Conservation (phyloP, 2,888 invertebrate species). For the Pollenia labialis region DNA sequence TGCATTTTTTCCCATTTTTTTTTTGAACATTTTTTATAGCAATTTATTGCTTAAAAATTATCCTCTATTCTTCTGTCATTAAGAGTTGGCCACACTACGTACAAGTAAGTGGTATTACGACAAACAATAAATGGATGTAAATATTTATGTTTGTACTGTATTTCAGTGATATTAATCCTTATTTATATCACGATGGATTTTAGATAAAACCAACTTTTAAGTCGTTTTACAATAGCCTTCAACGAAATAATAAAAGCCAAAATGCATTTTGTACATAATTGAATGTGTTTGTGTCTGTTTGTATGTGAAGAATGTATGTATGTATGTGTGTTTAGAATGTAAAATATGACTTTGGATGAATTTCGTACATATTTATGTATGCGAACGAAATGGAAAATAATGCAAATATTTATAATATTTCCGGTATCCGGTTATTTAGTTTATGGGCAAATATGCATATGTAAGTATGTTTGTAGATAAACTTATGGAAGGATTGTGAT, state of each 20-base stretch:
- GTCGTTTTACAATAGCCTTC: neutral
- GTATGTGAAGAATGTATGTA: neutral
- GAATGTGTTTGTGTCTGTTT: conserved; percentile 5
- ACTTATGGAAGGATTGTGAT: neutral
- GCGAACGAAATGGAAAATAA: conserved; percentile 22
- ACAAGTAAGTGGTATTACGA: neutral
- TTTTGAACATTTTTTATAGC: too few species aligned
- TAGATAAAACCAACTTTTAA: conserved; percentile 31
- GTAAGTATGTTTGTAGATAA: neutral
- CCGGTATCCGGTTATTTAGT: conserved; percentile 51
- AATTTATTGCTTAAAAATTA: too few species aligned
- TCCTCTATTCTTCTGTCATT: too few species aligned
- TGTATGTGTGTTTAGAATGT: neutral
- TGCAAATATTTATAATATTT: conserved; percentile 60
- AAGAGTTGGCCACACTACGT: too few species aligned
- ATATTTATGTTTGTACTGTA: conserved; percentile 30
- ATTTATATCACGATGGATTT: conserved; percentile 30
- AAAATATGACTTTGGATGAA: neutral
- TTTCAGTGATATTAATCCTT: conserved; percentile 35
- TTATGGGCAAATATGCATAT: conserved; percentile 9
- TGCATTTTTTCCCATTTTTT: too few species aligned
- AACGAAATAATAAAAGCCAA: neutral
- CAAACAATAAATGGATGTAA: neutral
- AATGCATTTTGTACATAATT: conserved; percentile 15
- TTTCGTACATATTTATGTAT: conserved; percentile 5